Evolutionary conservation across 2,113 vertebrate genomes (phyloP), one percentile per base, ranked within the genome.

Genomic region (Malaclemys terrapin): DNA sequence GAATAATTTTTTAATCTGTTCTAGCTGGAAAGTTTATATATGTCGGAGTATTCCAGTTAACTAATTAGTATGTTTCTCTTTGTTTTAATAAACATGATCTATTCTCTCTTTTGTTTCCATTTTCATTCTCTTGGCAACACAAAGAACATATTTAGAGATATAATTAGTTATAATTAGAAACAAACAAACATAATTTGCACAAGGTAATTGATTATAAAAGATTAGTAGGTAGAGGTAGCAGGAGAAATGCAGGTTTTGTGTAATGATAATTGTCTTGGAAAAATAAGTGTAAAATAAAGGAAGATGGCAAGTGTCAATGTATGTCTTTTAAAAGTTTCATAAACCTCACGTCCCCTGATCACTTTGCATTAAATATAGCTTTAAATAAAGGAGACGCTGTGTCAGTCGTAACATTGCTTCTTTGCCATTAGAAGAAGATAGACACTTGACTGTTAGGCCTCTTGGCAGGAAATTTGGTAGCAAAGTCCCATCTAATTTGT

Each of bases 101-200:
- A 79, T 91, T 97, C 91, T 95, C 35, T 98, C 94, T 87, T 91
- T 92, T 97, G 52, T 93, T 87, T 92, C 92, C 94, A 84, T 97
- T 97, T 98, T 97, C 91, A 89, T 97, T 96, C 96, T 97, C 89
- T 93, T 91, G 91, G 52, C 97, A 98, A 98, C 97, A 97, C 97
- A 97, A 98, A 97, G 96, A 98, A 98, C 97, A 95, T 98, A 98
- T 98, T 98, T 98, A 97, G 97, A 98, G 96, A 94, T 90, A 87
- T 97, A 98, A 98, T 98, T 98, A 98, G 95, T 98, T 98, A 97
- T 98, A 98, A 98, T 98, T 98, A 98, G 98, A 98, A 98, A 97
- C 97, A 98, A 98, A 98, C 98, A 98, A 97, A 97, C 97, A 90
- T 96, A 97, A 97, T 97, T 92, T 97, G 96, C 92, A 38, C 87